Conservation (phyloP, 2,888 invertebrate genomes). For the Andrena haemorrhoa region DNA sequence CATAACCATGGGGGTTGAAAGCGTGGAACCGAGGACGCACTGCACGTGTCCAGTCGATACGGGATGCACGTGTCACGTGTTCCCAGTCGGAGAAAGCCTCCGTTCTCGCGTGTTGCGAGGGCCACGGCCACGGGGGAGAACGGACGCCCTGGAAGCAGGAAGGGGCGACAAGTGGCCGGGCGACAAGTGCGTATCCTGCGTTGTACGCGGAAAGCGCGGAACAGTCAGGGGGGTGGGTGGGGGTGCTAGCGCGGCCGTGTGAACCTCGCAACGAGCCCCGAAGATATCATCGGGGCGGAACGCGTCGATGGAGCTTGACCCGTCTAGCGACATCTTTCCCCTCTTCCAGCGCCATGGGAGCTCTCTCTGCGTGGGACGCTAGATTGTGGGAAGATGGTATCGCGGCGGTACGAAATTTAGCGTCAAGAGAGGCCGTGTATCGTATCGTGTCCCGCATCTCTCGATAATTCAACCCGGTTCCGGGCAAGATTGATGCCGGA, state of each 20-base stretch:
- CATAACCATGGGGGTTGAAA: conserved; percentile 51
- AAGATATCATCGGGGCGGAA: conserved; percentile 64
- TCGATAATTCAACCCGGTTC: conserved; percentile 60
- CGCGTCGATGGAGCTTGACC: conserved; percentile 46
- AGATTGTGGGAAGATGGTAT: conserved; percentile 69
- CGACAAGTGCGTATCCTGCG: conserved; percentile 71
- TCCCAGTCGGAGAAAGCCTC: conserved; percentile 55
- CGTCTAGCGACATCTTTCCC: conserved; percentile 56
- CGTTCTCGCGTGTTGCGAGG: conserved; percentile 27
- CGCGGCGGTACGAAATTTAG: conserved; percentile 60
- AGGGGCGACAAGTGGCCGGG: conserved; percentile 67
- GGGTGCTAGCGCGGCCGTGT: conserved; percentile 57
- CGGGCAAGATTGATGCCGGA: conserved; percentile 39
- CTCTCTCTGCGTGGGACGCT: conserved; percentile 64
- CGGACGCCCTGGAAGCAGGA: conserved; percentile 44
- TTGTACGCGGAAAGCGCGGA: conserved; percentile 41
- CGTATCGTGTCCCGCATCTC: conserved; percentile 53
- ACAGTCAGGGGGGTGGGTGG: conserved; percentile 42
- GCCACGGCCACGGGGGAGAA: conserved; percentile 8
- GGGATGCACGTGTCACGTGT: conserved; percentile 74
- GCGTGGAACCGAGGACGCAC: conserved; percentile 41
- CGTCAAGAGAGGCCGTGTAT: conserved; percentile 38
- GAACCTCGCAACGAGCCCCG: conserved; percentile 69
- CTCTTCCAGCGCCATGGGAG: conserved; percentile 49
- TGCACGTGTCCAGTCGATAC: conserved; percentile 71